These are phyloP conservation scores for Otus sunia DNA, from an alignment of 2,113 vertebrate genomes.

Conservation along the genomic window DNA sequence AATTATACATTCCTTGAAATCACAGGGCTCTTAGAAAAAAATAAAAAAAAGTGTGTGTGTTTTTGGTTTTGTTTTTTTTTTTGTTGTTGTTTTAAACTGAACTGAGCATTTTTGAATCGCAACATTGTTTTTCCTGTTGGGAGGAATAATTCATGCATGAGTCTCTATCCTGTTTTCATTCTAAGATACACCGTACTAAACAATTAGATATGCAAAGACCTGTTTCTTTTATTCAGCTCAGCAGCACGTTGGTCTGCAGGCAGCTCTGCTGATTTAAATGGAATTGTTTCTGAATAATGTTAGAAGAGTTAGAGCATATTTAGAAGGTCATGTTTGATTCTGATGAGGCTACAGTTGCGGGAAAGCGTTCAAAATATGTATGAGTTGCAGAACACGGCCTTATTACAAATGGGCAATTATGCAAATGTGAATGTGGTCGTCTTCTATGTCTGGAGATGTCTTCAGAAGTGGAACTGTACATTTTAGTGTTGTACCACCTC, in stretches of 20 bases:
- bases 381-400: rapidly evolving
- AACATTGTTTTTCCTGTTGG: neutral
- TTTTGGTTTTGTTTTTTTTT: neutral
- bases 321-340: neutral
- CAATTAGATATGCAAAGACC: neutral
- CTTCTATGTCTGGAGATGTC: neutral
- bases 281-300: neutral
- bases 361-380: neutral
- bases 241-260: neutral
- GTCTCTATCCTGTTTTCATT: neutral
- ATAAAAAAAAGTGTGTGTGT: neutral
- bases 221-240: neutral
- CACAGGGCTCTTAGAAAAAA: neutral
- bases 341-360: neutral
- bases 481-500: neutral
- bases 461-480: neutral
- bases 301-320: neutral
- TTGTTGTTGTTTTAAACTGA: neutral
- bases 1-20: neutral
- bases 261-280: neutral
- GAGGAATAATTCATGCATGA: neutral
- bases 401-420: neutral
- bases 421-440: neutral
- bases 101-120: neutral
- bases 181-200: neutral